Evolutionary conservation across 2,113 vertebrate genomes (phyloP).

Genomic region (Hemichromis elongatus): DNA sequence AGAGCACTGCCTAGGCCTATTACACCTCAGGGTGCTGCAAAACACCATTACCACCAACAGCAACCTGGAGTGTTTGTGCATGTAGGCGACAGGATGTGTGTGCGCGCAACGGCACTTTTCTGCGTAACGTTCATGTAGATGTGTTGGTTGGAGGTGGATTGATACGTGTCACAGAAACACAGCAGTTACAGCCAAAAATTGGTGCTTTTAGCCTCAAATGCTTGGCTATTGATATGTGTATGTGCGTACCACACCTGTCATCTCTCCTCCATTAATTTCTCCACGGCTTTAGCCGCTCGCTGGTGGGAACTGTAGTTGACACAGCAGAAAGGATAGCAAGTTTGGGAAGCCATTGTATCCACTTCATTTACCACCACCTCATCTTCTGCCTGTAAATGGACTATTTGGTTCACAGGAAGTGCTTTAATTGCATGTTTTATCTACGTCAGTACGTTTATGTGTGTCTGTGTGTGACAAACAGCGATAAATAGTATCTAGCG

Average conservation of each 20-base stretch:
- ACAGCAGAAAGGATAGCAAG: background rate
- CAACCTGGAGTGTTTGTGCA: conserved; percentile 17
- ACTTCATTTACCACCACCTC: conserved; percentile 21
- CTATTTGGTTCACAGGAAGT: background rate
- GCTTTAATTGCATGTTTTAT: conserved; percentile 30
- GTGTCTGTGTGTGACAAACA: background rate
- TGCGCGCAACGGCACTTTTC: background rate
- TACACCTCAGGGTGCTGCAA: conserved; percentile 61
- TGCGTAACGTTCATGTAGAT: conserved; percentile 9
- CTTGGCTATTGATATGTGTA: background rate
- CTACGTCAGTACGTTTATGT: background rate
- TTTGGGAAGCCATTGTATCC: conserved; percentile 4
- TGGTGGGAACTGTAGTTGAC: conserved; percentile 24
- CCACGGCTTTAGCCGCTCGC: conserved; percentile 4
- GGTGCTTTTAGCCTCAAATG: background rate
- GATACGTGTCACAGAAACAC: conserved; percentile 24
- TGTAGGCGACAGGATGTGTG: conserved; percentile 1
- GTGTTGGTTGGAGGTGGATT: conserved; percentile 12
- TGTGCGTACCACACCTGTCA: conserved; percentile 34
- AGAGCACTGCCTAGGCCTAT: conserved; percentile 59
- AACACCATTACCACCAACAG: conserved; percentile 60
- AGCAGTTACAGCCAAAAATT: background rate
- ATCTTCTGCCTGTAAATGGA: background rate
- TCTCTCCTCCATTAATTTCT: conserved; percentile 37
- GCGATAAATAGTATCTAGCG: background rate